Conservation (phyloP, 2,797 vertebrate genomes). For the Sebastes itinus region DNA sequence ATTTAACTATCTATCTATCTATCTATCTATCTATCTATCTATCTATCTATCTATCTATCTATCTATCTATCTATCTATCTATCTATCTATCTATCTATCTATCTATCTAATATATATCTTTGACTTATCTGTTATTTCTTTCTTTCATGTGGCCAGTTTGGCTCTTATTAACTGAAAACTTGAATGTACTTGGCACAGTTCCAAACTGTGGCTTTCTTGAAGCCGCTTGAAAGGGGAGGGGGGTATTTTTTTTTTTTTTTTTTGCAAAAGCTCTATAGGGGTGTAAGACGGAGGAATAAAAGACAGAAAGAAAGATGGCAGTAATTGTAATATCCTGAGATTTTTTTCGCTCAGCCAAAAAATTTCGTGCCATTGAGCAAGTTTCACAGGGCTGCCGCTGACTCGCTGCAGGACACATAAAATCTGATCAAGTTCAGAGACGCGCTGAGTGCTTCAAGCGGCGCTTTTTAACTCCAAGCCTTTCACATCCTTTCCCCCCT, state of each 20-base stretch:
- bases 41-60: background rate
- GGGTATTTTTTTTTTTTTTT: conserved; percentile 52
- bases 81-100: conserved; percentile 17
- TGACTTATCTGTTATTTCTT: conserved; percentile 17
- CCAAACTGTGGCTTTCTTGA: conserved; percentile 73
- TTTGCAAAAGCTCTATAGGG: conserved; percentile 82
- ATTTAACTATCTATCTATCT: background rate
- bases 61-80: background rate
- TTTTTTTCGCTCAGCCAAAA: conserved; percentile 79
- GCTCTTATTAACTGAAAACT: conserved; percentile 66
- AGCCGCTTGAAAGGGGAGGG: conserved; percentile 64
- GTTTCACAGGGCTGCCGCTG: conserved; percentile 87
- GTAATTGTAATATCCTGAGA: conserved; percentile 88
- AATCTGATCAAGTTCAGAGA: conserved; percentile 99
- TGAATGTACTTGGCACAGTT: conserved; percentile 73
- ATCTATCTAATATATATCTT: conserved; percentile 37
- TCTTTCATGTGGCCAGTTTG: conserved; percentile 46
- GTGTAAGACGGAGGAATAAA: conserved; percentile 84
- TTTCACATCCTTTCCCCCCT: conserved; percentile 85
- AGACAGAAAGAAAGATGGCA: conserved; percentile 86
- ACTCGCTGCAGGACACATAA: conserved; percentile 94
- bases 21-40: too few relatives aligned
- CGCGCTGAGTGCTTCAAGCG: conserved; percentile 91
- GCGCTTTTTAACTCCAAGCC: conserved; percentile 90
- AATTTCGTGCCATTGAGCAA: conserved; percentile 87